phyloP scores from a whole-genome alignment of 1,140 invertebrate genomes.

The Agrypnia vestita region DNA sequence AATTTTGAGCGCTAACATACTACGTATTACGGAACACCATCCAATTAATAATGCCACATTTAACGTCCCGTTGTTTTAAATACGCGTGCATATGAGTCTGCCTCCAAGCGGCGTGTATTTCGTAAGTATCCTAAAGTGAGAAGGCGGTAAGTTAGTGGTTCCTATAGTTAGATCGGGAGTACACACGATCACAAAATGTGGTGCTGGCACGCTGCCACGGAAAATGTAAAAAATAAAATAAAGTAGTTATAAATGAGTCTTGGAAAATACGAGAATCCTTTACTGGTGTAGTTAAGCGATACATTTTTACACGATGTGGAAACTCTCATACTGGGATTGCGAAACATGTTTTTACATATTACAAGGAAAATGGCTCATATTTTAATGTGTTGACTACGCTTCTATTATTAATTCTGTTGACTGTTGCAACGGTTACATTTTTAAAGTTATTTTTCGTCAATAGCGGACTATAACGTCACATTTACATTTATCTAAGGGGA shows the following conservation, averaged over 20 bases:
- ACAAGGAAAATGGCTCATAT: constrained; percentile 22
- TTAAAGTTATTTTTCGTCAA: no score
- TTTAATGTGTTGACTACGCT: constrained; percentile 9
- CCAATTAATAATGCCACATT: no score
- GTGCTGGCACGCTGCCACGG: constrained; percentile 41
- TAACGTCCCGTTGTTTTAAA: no score
- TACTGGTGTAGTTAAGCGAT: constrained; percentile 31
- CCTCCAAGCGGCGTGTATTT: constrained; percentile 1
- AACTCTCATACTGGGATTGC: not conserved
- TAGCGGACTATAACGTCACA: no score
- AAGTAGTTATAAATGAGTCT: constrained; percentile 60
- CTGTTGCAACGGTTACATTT: no score
- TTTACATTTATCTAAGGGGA: no score
- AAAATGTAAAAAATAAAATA: constrained; percentile 57
- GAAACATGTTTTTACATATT: constrained; percentile 26
- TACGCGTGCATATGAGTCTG: not conserved
- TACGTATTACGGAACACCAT: no score
- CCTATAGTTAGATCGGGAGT: constrained; percentile 52
- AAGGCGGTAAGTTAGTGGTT: constrained; percentile 28
- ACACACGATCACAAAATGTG: constrained; percentile 17
- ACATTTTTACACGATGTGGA: constrained; percentile 5
- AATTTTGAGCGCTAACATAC: no score
- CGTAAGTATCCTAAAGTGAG: constrained; percentile 31
- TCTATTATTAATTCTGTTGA: not conserved
- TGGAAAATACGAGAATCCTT: constrained; percentile 55